Base-by-base conservation (phyloP, 2,797 vertebrate species). In the Acrocephalus scirpaceus region DNA sequence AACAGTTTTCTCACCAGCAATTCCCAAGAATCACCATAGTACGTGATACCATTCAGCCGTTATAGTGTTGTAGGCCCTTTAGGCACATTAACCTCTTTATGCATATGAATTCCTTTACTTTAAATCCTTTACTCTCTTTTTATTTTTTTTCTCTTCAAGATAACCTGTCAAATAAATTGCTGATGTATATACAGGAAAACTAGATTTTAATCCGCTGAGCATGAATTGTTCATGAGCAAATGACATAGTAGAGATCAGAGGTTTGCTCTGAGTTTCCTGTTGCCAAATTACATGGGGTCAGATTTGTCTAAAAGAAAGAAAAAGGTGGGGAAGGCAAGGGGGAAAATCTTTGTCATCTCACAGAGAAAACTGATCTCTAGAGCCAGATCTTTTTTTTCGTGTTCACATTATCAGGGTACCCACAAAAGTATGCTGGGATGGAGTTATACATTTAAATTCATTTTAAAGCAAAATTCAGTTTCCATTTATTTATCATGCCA, bases 381-480 rank as follows among this genome's bases (percentile, higher is more conserved):
- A 73, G 17, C 3, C 27, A 76, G 13, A n/a, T 4, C n/a, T 8
- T 36, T 36, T 74, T 82, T 66, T 77, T 76, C 30, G 7, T 27
- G 51, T 58, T 87, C 50, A 64, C 11, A 42, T 70, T 84, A 29
- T 7, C 36, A 70, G 34, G 15, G 7, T 53, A 66, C 8, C 9
- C 53, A 64, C 25, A 78, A 56, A 75, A 82, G 6, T 82, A 45
- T 9, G 15, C 15, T 16, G 16, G 21, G 11, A 79, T 4, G 1
- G 9, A 61, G 11, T 51, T 85, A 16, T 13, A 18, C 4, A 11
- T 66, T 84, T 78, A 81, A 70, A 86, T 64, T 86, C 4, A 15
- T 91, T 84, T 75, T 61, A 90, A 91, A 94, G 9, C 5, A 76
- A 76, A 29, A 64, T 57, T 57, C 32, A n/a, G 5, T 54, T 85